Base-by-base conservation (phyloP, 2,113 vertebrate genomes). In the Triplophysa dalaica region DNA sequence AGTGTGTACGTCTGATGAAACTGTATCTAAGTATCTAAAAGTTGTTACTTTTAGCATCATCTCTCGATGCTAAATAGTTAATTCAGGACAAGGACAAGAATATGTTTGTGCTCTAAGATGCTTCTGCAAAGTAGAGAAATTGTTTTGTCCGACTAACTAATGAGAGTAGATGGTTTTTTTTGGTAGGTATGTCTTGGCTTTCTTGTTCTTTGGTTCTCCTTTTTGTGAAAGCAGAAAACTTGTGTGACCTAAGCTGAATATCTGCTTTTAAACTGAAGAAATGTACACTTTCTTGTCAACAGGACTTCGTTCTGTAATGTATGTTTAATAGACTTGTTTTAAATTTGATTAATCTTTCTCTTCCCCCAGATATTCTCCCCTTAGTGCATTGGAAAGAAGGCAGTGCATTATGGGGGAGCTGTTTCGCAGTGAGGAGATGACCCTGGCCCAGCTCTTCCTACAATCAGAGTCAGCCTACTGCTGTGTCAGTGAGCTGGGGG, bases 361-460 rank as follows among this genome's bases (percentile, higher is more conserved):
- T 13, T 65, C 5, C 21, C 22, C 2, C 7, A 70, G 64, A 26
- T 50, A 70, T 61, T 54, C 63, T 77, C 43, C 48, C 62, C 61
- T 54, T 38, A 54, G 75, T 77, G 62, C 62, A 77, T 54, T 77
- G 75, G 6, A 6, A 21, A 16, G 43, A 75, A 38, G 21, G 43
- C 66, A 48, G 80, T 72, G 82, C 90, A 89, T 85, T 89, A 99
- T 99, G 97, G 97, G 97, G 87, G 96, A 98, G 80, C 94, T 99
- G 77, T 98, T 99, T 91, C 91, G 97, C 82, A 99, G 97, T 38
- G 96, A 99, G 85, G 97, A 99, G 93, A 99, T 99, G 97, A 98
- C 96, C 0, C 92, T 99, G 86, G 97, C 97, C 8, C 97, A 99
- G 92, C 95, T 99, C 22, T 99, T 98, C 80, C 94, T 99, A 26